Evolutionary conservation across 2,113 vertebrate species (phyloP).

Genomic region (Siniperca chuatsi): DNA sequence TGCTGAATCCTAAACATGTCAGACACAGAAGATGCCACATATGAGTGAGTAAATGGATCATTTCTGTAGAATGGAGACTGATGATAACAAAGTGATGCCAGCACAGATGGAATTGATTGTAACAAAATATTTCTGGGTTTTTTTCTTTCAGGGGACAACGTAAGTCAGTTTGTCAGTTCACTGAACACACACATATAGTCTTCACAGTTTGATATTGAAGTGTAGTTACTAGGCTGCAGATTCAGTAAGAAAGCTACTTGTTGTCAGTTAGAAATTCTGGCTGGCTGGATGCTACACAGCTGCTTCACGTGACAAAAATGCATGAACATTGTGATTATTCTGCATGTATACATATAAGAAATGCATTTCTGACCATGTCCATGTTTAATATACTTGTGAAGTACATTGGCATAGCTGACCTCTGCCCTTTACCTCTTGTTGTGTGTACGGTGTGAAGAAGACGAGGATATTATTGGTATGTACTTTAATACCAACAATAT

Average conservation of each 20-base stretch:
- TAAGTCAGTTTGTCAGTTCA: constrained; percentile 78
- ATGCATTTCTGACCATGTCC: not conserved
- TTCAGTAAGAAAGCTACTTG: constrained; percentile 32
- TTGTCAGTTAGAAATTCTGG: not conserved
- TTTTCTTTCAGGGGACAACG: constrained; percentile 87
- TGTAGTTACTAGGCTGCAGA: not conserved
- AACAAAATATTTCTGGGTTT: constrained; percentile 13
- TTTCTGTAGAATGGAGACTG: not conserved
- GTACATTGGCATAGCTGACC: constrained; percentile 4
- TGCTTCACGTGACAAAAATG: not conserved
- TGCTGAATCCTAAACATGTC: constrained; percentile 86
- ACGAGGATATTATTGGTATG: constrained; percentile 47
- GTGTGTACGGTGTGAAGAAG: constrained; percentile 11
- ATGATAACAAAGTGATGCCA: not conserved
- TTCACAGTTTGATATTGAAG: constrained; percentile 7
- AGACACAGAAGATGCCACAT: constrained; percentile 86
- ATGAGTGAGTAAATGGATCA: constrained; percentile 87
- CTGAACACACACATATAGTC: not conserved
- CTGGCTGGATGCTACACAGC: constrained; percentile 5
- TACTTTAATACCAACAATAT: constrained; percentile 40
- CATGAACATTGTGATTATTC: constrained; percentile 7
- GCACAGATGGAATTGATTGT: not conserved
- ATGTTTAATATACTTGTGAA: constrained; percentile 5
- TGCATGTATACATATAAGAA: constrained; percentile 35
- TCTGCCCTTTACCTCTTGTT: constrained; percentile 13